Evolutionary conservation across 2,888 invertebrate species (phyloP).

Genomic region (Patella ulyssiponensis): DNA sequence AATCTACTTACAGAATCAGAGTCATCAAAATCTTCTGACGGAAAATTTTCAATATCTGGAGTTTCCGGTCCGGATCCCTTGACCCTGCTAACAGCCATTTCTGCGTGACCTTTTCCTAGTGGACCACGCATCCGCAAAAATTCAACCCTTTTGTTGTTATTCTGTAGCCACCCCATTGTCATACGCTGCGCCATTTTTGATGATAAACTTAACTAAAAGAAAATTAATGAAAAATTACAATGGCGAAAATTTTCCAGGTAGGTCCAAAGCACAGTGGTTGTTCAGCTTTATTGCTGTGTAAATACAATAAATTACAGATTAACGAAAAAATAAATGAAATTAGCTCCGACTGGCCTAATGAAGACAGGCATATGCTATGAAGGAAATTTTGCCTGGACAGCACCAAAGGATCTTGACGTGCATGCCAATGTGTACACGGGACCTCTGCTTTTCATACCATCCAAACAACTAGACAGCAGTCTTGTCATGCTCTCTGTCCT

Average conservation of each 20-base stretch:
- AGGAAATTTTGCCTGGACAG: too few relatives aligned
- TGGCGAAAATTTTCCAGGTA: not conserved
- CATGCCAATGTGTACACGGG: too few relatives aligned
- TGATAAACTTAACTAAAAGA: constrained; percentile 86
- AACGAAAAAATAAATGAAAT: too few relatives aligned
- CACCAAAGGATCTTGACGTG: too few relatives aligned
- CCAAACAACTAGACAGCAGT: too few relatives aligned
- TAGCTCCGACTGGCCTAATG: too few relatives aligned
- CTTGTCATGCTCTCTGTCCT: too few relatives aligned
- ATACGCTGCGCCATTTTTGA: constrained; percentile 95
- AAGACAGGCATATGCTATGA: too few relatives aligned
- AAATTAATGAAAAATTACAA: constrained; percentile 28
- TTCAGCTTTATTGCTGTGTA: too few relatives aligned
- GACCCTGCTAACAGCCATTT: constrained; percentile 83
- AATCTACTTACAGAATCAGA: constrained; percentile 32
- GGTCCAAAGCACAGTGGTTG: not conserved
- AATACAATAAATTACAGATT: too few relatives aligned
- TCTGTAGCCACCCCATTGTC: constrained; percentile 83
- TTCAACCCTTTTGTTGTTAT: constrained; percentile 85
- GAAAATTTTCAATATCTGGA: constrained; percentile 79
- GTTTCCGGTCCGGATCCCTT: constrained; percentile 91
- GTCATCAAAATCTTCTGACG: constrained; percentile 64
- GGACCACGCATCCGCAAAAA: constrained; percentile 99
- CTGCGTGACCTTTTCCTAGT: constrained; percentile 91
- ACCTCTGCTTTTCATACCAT: too few relatives aligned